Base-by-base conservation (phyloP, 2,888 invertebrate species). In the Hesperia comma region DNA sequence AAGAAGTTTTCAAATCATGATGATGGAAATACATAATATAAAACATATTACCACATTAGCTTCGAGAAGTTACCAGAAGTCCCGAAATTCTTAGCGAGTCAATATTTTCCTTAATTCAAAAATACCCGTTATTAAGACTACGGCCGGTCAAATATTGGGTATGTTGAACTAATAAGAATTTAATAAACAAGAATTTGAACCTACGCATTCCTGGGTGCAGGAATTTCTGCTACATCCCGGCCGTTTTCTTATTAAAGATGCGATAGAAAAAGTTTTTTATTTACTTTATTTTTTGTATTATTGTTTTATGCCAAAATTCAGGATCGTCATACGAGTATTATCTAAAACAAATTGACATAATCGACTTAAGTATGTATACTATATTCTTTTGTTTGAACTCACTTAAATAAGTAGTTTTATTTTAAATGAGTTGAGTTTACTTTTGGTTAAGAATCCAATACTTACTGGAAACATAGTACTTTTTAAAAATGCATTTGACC, bases 141-240 rank as follows among this genome's bases (percentile, higher is more conserved):
- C 55, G 56, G 6, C 32, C 46, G 49, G 51, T 14, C 41, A 41
- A 54, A 64, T 64, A 64, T 64, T 32, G 19, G 51, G 53, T 53
- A 58, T 64, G 64, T 60, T 41, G 41, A 63, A 51, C 43, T 41
- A 54, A 58, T 66, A 66, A 66, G 58, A 58, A 58, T 66, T 66
- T 66, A 66, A 66, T 66, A 66, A 66, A 40, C 53, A 53, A 66
- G 54, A 54, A 56, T 26, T 46, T 60, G 53, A 53, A 53, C 53
- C 43, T n/a, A 60, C 58, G 60, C 60, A 66, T 66, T 54, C 60
- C 60, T 17, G 32, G 26, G 10, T 61, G 19, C 43, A 66, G 60
- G 66, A 66, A 66, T 66, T 41, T 66, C 40, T 53, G 12, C 43
- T 56, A 49, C 40, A 51, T 33, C 53, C 58, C 58, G 17, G 3